A percentile compares a stretch with the other conserved stretches of the same genome.
phyloP scores from a whole-genome alignment of 1,140 invertebrate genomes.

The Drosophila bipectinata region DNA sequence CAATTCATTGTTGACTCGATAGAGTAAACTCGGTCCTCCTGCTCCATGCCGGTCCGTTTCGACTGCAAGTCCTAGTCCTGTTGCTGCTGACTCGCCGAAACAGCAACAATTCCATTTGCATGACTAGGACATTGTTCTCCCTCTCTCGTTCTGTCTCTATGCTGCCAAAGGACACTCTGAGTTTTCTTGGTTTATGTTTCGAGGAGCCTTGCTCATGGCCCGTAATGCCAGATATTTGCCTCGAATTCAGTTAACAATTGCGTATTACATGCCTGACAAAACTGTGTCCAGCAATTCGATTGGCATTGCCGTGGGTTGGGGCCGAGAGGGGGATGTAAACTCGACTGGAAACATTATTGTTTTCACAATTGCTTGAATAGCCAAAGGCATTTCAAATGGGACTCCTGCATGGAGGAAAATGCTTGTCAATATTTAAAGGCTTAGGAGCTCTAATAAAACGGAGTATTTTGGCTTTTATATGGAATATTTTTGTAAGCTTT shows the following conservation, averaged over 20 bases:
- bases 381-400: neutral
- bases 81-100: slow-evolving; percentile 34
- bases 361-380: slow-evolving; percentile 17
- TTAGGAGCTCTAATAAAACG: neutral
- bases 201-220: slow-evolving; percentile 11
- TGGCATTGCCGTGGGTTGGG: neutral
- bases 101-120: slow-evolving; percentile 27
- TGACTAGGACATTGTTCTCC: slow-evolving; percentile 33
- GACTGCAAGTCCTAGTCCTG: neutral
- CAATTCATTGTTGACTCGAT: slow-evolving; percentile 73
- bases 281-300: slow-evolving; percentile 28
- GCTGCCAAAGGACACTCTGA: slow-evolving; percentile 16
- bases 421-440: neutral
- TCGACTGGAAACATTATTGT: slow-evolving; percentile 35
- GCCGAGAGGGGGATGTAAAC: slow-evolving; percentile 20
- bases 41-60: slow-evolving; percentile 12
- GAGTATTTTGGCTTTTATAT: too few species aligned
- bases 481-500: neutral
- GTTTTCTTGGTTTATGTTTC: slow-evolving; percentile 35
- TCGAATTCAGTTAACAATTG: slow-evolving; percentile 46
- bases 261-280: slow-evolving; percentile 38
- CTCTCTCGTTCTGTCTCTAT: neutral
- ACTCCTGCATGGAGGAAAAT: neutral
- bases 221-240: slow-evolving; percentile 37
- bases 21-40: slow-evolving; percentile 50